Conservation (phyloP, 2,113 vertebrate species). For the Xenopus borealis region DNA sequence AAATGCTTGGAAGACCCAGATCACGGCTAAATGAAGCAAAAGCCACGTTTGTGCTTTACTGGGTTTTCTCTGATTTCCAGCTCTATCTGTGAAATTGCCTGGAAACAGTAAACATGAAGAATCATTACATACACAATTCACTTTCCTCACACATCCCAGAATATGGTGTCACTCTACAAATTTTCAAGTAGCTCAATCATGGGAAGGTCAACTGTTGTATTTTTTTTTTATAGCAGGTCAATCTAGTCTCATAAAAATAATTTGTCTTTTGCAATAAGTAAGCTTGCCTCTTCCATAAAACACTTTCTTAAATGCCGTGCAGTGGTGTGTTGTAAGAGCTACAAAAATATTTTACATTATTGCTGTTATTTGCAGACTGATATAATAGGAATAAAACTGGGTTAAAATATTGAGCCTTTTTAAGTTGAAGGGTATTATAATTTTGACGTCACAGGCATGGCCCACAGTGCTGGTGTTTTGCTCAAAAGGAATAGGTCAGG, state of each 20-base stretch:
- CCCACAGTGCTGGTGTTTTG: too few relatives aligned
- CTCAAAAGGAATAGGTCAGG: too few relatives aligned
- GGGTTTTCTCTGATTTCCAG: slow-evolving; percentile 22
- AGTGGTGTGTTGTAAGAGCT: background rate
- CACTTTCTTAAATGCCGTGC: background rate
- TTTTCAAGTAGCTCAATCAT: slow-evolving; percentile 30
- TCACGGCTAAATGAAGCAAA: slow-evolving; percentile 9
- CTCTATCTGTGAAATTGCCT: slow-evolving; percentile 32
- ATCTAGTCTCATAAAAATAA: slow-evolving; percentile 37
- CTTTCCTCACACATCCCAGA: slow-evolving; percentile 1
- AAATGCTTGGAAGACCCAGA: background rate
- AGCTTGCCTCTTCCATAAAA: slow-evolving; percentile 5
- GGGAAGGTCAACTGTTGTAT: slow-evolving; percentile 25
- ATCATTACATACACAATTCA: slow-evolving; percentile 38
- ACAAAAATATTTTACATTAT: too few relatives aligned
- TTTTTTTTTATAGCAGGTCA: slow-evolving; percentile 23
- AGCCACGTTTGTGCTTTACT: slow-evolving; percentile 1
- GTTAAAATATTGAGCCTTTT: too few relatives aligned
- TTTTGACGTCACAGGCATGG: too few relatives aligned
- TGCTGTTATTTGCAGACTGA: too few relatives aligned
- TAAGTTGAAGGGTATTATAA: too few relatives aligned
- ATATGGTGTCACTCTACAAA: slow-evolving; percentile 26
- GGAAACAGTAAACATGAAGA: slow-evolving; percentile 38
- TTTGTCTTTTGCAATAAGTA: slow-evolving; percentile 29
- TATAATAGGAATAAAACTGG: too few relatives aligned